These are phyloP conservation scores for Psilanteris sp. DNA, from an alignment of 1,140 invertebrate species.

Conservation along the genomic window DNA sequence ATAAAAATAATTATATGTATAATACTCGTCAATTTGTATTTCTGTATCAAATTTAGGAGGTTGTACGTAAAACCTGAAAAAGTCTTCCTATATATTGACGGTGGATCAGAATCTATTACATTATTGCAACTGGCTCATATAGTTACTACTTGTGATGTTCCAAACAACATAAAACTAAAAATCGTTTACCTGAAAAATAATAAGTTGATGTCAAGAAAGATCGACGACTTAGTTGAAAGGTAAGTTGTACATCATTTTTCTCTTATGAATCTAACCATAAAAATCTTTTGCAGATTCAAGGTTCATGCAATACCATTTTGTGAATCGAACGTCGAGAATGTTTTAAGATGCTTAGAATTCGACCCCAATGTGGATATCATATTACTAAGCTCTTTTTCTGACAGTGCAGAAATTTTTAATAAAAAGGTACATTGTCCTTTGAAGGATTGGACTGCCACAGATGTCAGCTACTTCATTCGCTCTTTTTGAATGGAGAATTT, in stretches of 20 bases:
- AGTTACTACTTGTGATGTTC: constrained; percentile 27
- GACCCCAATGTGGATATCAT: constrained; percentile 62
- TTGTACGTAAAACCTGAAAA: constrained; percentile 60
- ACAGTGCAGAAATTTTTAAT: constrained; percentile 32
- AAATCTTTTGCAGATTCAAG: constrained; percentile 62
- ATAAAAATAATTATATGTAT: too few species aligned
- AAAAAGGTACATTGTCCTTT: constrained; percentile 39
- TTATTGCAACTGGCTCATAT: constrained; percentile 64
- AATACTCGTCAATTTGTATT: too few species aligned
- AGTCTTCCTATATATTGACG: constrained; percentile 65
- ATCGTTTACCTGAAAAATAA: constrained; percentile 27
- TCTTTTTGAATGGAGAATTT: constrained; percentile 14
- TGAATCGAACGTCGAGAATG: constrained; percentile 1
- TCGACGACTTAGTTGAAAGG: constrained; percentile 53
- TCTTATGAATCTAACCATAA: not conserved
- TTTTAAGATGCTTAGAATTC: constrained; percentile 34
- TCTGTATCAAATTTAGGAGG: constrained; percentile 50
- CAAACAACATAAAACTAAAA: constrained; percentile 38
- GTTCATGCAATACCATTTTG: constrained; percentile 32
- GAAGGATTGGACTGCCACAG: constrained; percentile 17
- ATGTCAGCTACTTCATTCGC: constrained; percentile 7
- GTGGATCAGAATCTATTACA: constrained; percentile 58
- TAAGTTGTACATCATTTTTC: constrained; percentile 13
- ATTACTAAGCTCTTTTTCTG: constrained; percentile 55
- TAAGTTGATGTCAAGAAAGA: constrained; percentile 5